Evolutionary conservation across 2,888 invertebrate genomes (phyloP), one percentile per base, ranked within the genome.

Genomic region (Eupithecia inturbata): DNA sequence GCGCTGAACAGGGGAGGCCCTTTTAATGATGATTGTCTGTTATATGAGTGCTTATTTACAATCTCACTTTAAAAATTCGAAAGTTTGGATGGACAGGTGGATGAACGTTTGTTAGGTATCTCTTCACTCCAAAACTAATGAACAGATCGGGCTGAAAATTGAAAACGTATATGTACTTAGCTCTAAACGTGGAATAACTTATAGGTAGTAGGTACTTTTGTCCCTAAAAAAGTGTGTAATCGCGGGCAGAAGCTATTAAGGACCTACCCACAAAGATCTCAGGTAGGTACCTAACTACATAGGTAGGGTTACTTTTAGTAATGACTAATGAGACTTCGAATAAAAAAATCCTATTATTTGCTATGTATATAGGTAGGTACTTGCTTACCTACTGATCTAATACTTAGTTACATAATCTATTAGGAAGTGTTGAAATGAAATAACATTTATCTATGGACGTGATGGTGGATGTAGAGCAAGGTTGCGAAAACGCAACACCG

Each of bases 401-500:
- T 49, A 41, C 6, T 16, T 41, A 16, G 0, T 16, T 16, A 16
- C 33, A 33, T 33, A 33, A 33, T n/a, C n/a, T n/a, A n/a, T n/a
- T n/a, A n/a, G n/a, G n/a, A n/a, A n/a, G n/a, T 31, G 36, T 36
- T 9, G 36, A 41, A 16, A 19, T 45, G 19, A 45, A 45, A n/a
- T 64, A 74, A 49, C 73, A 70, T 75, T 73, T 62, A 57, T 73
- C 67, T 73, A n/a, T n/a, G n/a, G n/a, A n/a, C n/a, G n/a, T n/a
- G n/a, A n/a, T n/a, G n/a, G 39, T 72, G 60, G 62, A 73, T 71
- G 71, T 71, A 68, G 71, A 69, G 70, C 72, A 70, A 70, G 41
- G 41, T 64, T 70, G 67, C 39, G 72, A 75, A 71, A 78, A 76
- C 70, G 75, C 66, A 82, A 77, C 77, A 67, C 67, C 41, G 72